Conservation (phyloP, 2,113 vertebrate genomes). For the Clarias macrocephalus region DNA sequence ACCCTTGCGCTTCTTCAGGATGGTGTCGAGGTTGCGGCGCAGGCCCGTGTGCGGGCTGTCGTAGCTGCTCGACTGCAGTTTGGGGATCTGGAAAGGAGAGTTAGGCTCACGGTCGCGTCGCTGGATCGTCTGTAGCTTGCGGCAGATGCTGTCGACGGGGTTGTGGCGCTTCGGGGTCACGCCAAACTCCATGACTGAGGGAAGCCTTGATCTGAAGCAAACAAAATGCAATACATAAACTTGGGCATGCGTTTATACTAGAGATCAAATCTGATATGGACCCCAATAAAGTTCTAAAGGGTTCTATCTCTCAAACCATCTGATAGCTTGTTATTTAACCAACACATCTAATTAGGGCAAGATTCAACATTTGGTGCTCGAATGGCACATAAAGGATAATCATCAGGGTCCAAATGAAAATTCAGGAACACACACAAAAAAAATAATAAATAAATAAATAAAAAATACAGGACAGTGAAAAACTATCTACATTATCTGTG, state of each 20-base stretch:
- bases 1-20: conserved; percentile 72
- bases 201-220: conserved; percentile 58
- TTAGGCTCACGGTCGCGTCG: conserved; percentile 77
- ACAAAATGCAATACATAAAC: neutral
- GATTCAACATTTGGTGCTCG: neutral
- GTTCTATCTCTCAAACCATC: neutral
- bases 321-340: neutral
- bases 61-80: conserved; percentile 77
- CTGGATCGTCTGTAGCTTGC: conserved; percentile 84
- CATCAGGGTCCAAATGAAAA: neutral
- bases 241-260: neutral
- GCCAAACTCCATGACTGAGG: conserved; percentile 66
- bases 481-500: neutral
- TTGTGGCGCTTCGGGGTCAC: conserved; percentile 76
- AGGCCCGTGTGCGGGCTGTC: conserved; percentile 75
- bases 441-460: too few species aligned
- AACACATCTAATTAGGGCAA: neutral
- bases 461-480: neutral
- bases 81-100: conserved; percentile 78
- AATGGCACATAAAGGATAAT: neutral
- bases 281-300: neutral
- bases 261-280: neutral
- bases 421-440: neutral
- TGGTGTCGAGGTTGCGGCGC: conserved; percentile 76
- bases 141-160: conserved; percentile 87